A percentile compares a stretch with the other conserved stretches of the same genome.
Evolutionary conservation across 1,140 invertebrate species (phyloP).

Genomic region (Drosophila kanapiae): DNA sequence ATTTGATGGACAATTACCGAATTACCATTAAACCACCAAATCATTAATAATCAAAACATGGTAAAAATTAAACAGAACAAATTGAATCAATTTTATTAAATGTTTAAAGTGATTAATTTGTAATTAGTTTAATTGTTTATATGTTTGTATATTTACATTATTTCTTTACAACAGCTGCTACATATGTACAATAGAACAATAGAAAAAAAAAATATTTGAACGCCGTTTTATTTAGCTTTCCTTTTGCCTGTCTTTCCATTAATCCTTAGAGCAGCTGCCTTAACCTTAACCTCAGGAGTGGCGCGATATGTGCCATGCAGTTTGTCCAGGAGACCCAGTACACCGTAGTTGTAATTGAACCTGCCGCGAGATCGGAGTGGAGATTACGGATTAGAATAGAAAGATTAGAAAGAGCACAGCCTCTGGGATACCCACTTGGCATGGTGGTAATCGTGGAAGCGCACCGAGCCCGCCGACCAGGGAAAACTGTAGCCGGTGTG

Average conservation of each 20-base stretch:
- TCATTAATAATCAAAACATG: too few relatives aligned
- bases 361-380: conserved; percentile 85
- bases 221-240: conserved; percentile 14
- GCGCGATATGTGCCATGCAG: conserved; percentile 90
- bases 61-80: too few relatives aligned
- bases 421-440: conserved; percentile 87
- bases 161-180: neutral
- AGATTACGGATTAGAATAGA: neutral
- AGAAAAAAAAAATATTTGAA: neutral
- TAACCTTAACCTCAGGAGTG: conserved; percentile 24
- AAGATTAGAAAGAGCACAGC: too few relatives aligned
- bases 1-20: too few relatives aligned
- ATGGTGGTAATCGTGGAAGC: conserved; percentile 96
- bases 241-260: conserved; percentile 11
- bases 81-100: too few relatives aligned
- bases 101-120: too few relatives aligned
- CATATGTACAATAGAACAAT: neutral
- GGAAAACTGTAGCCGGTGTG: conserved; percentile 96
- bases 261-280: neutral
- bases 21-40: too few relatives aligned
- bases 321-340: conserved; percentile 92
- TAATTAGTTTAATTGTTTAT: too few relatives aligned
- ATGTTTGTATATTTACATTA: neutral
- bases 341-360: conserved; percentile 94
- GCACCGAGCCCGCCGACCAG: conserved; percentile 92